A percentile compares a stretch with the other conserved stretches of the same genome.
These are phyloP conservation scores for Schizaphis graminum DNA, from an alignment of 2,888 invertebrate species.

Conservation along the genomic window DNA sequence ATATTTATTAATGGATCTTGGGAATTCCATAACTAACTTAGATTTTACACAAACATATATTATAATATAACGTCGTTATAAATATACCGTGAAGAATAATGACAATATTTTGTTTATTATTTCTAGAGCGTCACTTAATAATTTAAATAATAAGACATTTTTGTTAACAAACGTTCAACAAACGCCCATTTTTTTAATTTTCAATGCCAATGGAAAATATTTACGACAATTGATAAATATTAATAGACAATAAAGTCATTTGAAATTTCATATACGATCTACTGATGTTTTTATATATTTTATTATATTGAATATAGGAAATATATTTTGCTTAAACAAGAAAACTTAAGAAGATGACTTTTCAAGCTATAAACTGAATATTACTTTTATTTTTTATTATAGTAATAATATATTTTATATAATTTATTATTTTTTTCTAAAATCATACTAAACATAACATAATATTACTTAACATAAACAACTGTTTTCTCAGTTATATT, in stretches of 20 bases:
- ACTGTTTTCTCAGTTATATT: neutral
- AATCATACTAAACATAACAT: neutral
- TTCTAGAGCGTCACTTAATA: neutral
- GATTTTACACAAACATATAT: neutral
- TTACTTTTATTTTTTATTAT: neutral
- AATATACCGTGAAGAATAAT: neutral
- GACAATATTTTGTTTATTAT: neutral
- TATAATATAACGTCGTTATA: neutral
- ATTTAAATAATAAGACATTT: neutral
- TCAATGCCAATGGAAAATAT: neutral
- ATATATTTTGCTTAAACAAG: neutral
- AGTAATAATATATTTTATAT: neutral
- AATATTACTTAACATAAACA: neutral
- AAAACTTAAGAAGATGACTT: neutral
- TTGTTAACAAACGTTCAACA: neutral
- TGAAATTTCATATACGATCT: neutral
- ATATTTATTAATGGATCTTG: neutral
- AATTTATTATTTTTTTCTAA: neutral
- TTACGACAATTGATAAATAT: neutral
- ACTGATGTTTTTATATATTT: neutral
- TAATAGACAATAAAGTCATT: neutral
- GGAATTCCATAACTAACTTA: conserved; percentile 20
- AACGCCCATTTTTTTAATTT: neutral
- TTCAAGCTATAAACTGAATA: neutral
- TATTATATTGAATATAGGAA: neutral